Evolutionary conservation across 1,140 invertebrate genomes (phyloP).

Genomic region (Papilio helenus): DNA sequence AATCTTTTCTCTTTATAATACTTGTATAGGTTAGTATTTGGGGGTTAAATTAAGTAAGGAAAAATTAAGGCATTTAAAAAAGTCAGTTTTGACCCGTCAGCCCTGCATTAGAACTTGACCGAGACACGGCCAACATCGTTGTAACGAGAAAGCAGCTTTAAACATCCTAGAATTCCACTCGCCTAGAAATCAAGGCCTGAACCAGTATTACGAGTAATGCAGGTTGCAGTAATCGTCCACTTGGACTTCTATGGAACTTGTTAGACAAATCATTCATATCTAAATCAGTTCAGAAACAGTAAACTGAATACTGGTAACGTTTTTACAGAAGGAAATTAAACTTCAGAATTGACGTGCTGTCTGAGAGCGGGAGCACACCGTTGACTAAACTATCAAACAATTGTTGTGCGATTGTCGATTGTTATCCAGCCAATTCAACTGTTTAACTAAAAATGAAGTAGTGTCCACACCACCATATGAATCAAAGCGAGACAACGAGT

Average conservation of each 20-base stretch:
- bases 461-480: too few species aligned
- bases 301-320: not conserved
- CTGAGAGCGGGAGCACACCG: too few species aligned
- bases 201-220: constrained; percentile 35
- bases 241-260: constrained; percentile 1
- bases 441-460: too few species aligned
- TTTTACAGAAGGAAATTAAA: not conserved
- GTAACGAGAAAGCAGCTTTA: constrained; percentile 32
- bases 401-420: too few species aligned
- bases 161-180: constrained; percentile 33
- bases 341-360: too few species aligned
- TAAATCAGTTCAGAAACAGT: not conserved
- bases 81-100: not conserved
- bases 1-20: too few species aligned
- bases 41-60: not conserved
- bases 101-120: constrained; percentile 31
- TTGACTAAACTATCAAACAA: too few species aligned
- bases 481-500: too few species aligned
- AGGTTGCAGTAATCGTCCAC: constrained; percentile 11
- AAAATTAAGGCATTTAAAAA: not conserved
- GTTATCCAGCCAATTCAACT: too few species aligned
- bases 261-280: constrained; percentile 16
- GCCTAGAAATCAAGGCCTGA: constrained; percentile 33
- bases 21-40: not conserved
- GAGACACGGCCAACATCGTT: constrained; percentile 9